Evolutionary conservation across 2,888 invertebrate genomes (phyloP).

Genomic region (Drosophila vallismaia): DNA sequence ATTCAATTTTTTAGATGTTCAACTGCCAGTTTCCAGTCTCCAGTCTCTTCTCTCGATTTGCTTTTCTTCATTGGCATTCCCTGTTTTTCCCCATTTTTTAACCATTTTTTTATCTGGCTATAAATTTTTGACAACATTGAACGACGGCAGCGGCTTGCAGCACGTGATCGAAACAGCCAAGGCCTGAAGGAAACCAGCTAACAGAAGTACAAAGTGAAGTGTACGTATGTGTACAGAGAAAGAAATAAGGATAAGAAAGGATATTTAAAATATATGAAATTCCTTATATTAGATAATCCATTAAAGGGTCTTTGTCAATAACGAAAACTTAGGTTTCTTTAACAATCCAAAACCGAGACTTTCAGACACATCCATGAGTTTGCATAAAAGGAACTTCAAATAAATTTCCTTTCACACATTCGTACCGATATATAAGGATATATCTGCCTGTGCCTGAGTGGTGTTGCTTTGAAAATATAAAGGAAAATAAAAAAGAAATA

Average conservation of each 20-base stretch:
- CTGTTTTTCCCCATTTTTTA: conserved; percentile 14
- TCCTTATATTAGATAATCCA: too few relatives aligned
- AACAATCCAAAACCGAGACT: conserved; percentile 6
- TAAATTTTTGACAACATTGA: conserved; percentile 74
- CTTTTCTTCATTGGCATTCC: conserved; percentile 10
- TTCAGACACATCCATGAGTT: conserved; percentile 35
- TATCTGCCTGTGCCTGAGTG: conserved; percentile 7
- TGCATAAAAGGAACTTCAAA: conserved; percentile 23
- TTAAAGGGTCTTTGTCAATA: too few relatives aligned
- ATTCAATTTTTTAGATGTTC: conserved; percentile 60
- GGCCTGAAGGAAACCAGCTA: conserved; percentile 24
- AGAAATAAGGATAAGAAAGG: not conserved
- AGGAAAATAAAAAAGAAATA: conserved; percentile 42
- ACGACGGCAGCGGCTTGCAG: conserved; percentile 51
- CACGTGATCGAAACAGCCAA: conserved; percentile 63
- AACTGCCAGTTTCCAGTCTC: not conserved
- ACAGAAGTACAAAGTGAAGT: not conserved
- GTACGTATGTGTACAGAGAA: not conserved
- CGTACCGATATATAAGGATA: conserved; percentile 1
- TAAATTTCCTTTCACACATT: conserved; percentile 23
- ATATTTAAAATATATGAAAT: too few relatives aligned
- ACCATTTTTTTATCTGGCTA: conserved; percentile 34
- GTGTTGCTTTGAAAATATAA: conserved; percentile 54
- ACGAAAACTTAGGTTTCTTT: too few relatives aligned
- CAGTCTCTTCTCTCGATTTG: not conserved